Base-by-base conservation (phyloP, 2,797 vertebrate genomes). In the Sebastes matsubarae region DNA sequence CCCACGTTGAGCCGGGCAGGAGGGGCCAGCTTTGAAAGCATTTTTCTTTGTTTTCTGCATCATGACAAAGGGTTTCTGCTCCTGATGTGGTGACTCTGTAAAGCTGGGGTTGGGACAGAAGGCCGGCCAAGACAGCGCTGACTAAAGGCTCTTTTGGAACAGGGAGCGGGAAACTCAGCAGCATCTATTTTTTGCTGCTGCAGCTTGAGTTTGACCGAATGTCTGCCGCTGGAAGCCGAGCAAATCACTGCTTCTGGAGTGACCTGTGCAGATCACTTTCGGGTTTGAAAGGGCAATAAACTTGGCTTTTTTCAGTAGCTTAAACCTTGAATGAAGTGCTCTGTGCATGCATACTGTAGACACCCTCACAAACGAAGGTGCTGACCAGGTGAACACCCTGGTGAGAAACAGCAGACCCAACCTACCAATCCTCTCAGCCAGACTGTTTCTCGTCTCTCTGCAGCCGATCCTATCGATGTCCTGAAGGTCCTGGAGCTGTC, bases 401-500 rank as follows among this genome's bases (percentile, higher is more conserved):
- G 34, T 14, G 14, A 59, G 5, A 6, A n/a, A 1, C 24, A 36
- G n/a, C 16, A 32, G 22, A 38, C 50, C 52, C 9, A 57, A 77
- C 16, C 9, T 2, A 9, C 2, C n/a, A 8, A 0, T 38, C 60
- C 8, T 50, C 55, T 71, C 29, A 27, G 3, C 16, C 25, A 25
- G 1, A 13, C 22, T 52, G 54, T 79, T 55, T 70, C 59, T 34
- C 73, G 14, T 86, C n/a, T 71, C 34, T 74, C 67, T 70, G 2
- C 92, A 96, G 96, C 80, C 3, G 55, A 88, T 29, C 89, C 87
- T 0, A 88, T 97, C 50, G 97, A 98, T 18, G 93, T 98, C 64
- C 88, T 98, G 88, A 92, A 94, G 91, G 88, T 91, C 0, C 84
- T 98, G 84, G 96, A 96, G 2, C 16, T 97, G 52, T 95, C 90